phyloP scores from a whole-genome alignment of 2,797 vertebrate species.

The Enteromius unitaeniatus region DNA sequence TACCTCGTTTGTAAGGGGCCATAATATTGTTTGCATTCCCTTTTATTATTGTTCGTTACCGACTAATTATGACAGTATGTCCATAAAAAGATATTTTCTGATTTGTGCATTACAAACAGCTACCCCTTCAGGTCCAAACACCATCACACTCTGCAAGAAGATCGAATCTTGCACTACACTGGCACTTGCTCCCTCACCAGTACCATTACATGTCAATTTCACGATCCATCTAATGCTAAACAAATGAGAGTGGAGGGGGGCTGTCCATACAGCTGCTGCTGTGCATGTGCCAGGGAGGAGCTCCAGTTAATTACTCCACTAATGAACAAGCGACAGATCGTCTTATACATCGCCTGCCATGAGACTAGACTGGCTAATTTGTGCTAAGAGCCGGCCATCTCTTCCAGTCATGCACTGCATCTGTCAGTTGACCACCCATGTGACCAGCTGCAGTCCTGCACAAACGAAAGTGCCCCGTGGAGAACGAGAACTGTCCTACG shows the following conservation, averaged over 20 bases:
- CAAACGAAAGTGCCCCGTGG: neutral
- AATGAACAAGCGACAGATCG: conserved; percentile 52
- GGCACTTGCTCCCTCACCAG: neutral
- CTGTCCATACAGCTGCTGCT: conserved; percentile 51
- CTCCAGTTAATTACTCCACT: conserved; percentile 61
- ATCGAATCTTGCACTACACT: neutral
- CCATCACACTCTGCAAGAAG: neutral
- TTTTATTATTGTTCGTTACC: neutral
- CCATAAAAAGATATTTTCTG: neutral
- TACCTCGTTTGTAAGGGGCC: too few species aligned
- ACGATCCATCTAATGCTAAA: conserved; percentile 46
- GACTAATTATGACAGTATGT: neutral
- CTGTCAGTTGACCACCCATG: conserved; percentile 24
- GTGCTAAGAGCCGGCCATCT: conserved; percentile 30
- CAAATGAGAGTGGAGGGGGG: conserved; percentile 39
- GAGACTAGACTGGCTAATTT: conserved; percentile 41
- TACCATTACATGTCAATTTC: conserved; percentile 7
- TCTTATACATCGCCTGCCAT: conserved; percentile 56
- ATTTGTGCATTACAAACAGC: conserved; percentile 8
- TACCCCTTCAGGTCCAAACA: neutral
- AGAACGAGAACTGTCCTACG: neutral
- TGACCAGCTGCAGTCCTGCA: neutral
- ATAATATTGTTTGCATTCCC: too few species aligned
- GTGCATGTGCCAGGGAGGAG: conserved; percentile 51
- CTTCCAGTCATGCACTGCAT: conserved; percentile 21